Conservation (phyloP, 2,888 invertebrate species). For the Hylaea fasciaria region DNA sequence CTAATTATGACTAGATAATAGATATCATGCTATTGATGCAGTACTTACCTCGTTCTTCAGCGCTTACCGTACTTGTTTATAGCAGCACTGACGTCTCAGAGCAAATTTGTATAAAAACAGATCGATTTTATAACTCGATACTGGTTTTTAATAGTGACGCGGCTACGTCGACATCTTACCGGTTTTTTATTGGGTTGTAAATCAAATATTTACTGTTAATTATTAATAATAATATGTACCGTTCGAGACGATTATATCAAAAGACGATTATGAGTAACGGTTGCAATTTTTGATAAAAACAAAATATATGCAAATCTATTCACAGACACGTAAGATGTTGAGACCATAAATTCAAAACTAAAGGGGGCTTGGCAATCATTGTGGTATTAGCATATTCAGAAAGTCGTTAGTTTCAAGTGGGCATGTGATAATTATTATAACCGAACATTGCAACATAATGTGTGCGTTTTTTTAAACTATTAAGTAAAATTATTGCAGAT, state of each 20-base stretch:
- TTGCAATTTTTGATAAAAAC: background rate
- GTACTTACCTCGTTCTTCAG: no score
- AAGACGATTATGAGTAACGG: conserved; percentile 19
- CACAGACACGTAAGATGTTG: conserved; percentile 12
- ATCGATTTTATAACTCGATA: background rate
- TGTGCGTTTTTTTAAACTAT: no score
- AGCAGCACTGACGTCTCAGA: conserved; percentile 1
- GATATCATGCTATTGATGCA: background rate
- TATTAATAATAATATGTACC: conserved; percentile 32
- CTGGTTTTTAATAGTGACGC: background rate
- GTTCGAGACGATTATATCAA: conserved; percentile 24
- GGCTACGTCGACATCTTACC: conserved; percentile 4
- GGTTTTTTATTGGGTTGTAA: conserved; percentile 35
- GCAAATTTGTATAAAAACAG: conserved; percentile 19
- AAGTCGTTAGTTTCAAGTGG: no score
- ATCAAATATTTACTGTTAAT: conserved; percentile 43
- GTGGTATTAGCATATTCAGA: conserved; percentile 7
- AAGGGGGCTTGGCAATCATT: conserved; percentile 11
- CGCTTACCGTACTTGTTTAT: background rate
- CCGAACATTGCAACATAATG: no score
- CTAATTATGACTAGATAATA: no score
- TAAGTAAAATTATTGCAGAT: no score
- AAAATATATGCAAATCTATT: conserved; percentile 19
- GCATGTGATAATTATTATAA: no score
- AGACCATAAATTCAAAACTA: conserved; percentile 20